These are phyloP conservation scores for Nycticebus coucang DNA, from an alignment of 2,113 vertebrate species.

Conservation along the genomic window DNA sequence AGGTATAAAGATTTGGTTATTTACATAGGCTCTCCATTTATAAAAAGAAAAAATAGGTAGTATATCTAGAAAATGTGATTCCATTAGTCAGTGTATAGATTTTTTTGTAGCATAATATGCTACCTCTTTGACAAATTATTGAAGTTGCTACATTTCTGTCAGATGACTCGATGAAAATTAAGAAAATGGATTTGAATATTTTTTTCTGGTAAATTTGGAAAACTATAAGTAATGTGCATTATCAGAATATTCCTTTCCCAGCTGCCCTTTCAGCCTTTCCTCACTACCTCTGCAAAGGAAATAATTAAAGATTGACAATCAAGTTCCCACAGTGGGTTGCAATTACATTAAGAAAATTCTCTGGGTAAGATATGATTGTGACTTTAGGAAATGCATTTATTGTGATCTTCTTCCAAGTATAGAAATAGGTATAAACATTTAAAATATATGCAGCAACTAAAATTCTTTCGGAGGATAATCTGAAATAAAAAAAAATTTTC, in stretches of 20 bases:
- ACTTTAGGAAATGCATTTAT: conserved; percentile 78
- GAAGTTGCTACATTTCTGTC: conserved; percentile 66
- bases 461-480: neutral
- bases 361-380: conserved; percentile 60
- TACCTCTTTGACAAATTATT: conserved; percentile 67
- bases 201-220: conserved; percentile 75
- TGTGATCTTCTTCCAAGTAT: conserved; percentile 67
- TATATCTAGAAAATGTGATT: conserved; percentile 61
- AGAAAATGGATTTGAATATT: conserved; percentile 72
- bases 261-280: conserved; percentile 38
- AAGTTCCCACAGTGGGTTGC: conserved; percentile 72
- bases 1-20: conserved; percentile 69
- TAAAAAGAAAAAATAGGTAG: conserved; percentile 40
- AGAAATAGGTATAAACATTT: conserved; percentile 65
- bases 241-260: conserved; percentile 51
- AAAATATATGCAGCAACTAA: conserved; percentile 73
- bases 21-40: conserved; percentile 68
- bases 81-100: conserved; percentile 76
- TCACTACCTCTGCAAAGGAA: conserved; percentile 53
- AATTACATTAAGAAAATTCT: conserved; percentile 72
- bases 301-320: conserved; percentile 73
- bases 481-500: conserved; percentile 68
- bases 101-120: conserved; percentile 51
- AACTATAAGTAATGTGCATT: conserved; percentile 63
- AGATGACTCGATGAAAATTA: conserved; percentile 72